A percentile compares a stretch with the other conserved stretches of the same genome.
These are phyloP conservation scores for Odontomachus brunneus DNA, from an alignment of 1,140 invertebrate genomes.

Conservation along the genomic window DNA sequence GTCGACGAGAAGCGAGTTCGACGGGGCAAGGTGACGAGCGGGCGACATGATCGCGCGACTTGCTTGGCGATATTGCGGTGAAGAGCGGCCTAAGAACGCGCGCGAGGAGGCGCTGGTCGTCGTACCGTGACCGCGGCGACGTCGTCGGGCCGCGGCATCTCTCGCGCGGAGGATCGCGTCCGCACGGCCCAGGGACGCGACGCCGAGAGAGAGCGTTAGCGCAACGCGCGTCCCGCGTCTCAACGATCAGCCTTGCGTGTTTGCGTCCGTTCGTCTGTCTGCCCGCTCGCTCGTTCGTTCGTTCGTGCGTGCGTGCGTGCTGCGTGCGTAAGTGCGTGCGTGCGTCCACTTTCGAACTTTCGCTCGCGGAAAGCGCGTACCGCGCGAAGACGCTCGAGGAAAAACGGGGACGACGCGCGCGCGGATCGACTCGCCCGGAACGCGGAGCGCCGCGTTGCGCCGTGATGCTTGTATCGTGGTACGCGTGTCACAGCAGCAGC, in stretches of 20 bases:
- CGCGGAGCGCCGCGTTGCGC: conserved; percentile 7
- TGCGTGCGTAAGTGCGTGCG: conserved; percentile 16
- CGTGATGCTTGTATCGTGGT: background rate
- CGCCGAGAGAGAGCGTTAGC: background rate
- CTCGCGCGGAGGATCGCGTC: background rate
- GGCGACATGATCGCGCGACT: conserved; percentile 6
- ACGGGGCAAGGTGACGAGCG: background rate
- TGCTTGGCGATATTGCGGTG: too few relatives aligned
- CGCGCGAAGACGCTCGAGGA: conserved; percentile 26
- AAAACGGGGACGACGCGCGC: background rate
- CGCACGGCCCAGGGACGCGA: background rate
- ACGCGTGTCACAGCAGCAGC: background rate
- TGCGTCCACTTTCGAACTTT: conserved; percentile 65
- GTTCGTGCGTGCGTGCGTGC: conserved; percentile 35
- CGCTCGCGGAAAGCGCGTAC: conserved; percentile 40
- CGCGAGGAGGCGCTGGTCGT: conserved; percentile 12
- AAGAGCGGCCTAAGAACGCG: background rate
- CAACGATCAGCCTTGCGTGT: too few relatives aligned
- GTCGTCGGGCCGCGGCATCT: conserved; percentile 27
- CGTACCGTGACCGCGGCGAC: conserved; percentile 6
- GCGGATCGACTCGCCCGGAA: conserved; percentile 42
- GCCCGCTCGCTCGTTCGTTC: too few relatives aligned
- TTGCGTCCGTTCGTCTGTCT: too few relatives aligned
- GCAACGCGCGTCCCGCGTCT: background rate
- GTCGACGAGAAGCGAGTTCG: background rate